phyloP scores from a whole-genome alignment of 1,140 invertebrate genomes.

The Lucilia cuprina region DNA sequence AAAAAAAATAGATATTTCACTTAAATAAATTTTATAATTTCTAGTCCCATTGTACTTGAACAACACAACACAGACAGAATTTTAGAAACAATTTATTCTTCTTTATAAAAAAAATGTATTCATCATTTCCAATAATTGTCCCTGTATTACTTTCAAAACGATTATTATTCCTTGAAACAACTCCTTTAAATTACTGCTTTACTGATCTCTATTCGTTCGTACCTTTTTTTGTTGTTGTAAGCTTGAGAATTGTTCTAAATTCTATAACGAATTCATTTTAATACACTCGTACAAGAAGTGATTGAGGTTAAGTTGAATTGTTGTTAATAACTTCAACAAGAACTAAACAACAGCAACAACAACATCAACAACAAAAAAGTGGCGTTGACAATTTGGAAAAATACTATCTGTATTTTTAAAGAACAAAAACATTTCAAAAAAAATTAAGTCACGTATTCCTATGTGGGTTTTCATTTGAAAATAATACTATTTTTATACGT shows the following conservation, averaged over 20 bases:
- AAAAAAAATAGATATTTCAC: too few species aligned
- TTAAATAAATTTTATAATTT: too few species aligned
- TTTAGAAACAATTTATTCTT: too few species aligned
- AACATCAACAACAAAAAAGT: background rate
- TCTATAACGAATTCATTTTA: background rate
- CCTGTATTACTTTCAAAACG: too few species aligned
- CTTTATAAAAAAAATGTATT: too few species aligned
- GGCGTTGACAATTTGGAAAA: background rate
- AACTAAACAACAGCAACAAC: background rate
- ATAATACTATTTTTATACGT: background rate
- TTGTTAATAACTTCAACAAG: background rate
- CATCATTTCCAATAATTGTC: too few species aligned
- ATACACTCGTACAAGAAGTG: background rate
- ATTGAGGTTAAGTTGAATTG: constrained; percentile 2
- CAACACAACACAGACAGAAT: too few species aligned
- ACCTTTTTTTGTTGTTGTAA: too few species aligned
- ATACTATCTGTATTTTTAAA: background rate
- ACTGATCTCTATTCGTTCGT: background rate
- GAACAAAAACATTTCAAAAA: constrained; percentile 2
- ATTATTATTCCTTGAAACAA: too few species aligned
- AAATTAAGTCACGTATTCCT: background rate
- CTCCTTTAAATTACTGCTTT: background rate
- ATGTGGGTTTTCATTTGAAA: background rate
- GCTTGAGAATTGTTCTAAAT: background rate
- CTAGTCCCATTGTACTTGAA: too few species aligned